phyloP scores from a whole-genome alignment of 2,888 invertebrate species.

The Tryphoninae sp. region DNA sequence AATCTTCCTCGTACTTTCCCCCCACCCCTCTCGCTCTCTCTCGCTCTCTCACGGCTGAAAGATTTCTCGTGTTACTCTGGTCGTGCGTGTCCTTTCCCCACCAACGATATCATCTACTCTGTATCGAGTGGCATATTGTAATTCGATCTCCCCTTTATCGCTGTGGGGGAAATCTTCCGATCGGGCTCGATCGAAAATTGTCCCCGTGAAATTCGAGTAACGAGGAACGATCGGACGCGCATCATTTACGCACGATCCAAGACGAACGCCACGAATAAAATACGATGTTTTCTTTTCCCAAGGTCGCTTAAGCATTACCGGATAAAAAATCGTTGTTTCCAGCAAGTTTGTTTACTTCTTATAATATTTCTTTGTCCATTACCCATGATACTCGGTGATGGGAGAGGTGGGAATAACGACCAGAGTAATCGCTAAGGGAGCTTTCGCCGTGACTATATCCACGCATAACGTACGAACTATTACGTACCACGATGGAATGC shows the following conservation, averaged over 20 bases:
- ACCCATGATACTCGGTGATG: too few species aligned
- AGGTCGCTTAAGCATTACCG: neutral
- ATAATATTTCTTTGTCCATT: neutral
- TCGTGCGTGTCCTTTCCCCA: constrained; percentile 7
- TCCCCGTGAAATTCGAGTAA: constrained; percentile 48
- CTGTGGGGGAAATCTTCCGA: constrained; percentile 39
- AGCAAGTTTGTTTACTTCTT: neutral
- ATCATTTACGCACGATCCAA: neutral
- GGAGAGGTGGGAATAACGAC: neutral
- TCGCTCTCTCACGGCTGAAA: constrained; percentile 67
- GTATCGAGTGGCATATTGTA: constrained; percentile 57
- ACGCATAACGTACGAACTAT: constrained; percentile 12
- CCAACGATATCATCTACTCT: constrained; percentile 51
- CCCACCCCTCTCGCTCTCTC: neutral
- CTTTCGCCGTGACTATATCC: constrained; percentile 13
- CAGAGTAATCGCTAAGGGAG: constrained; percentile 40
- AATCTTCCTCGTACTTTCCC: constrained; percentile 49
- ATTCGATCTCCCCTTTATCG: constrained; percentile 61
- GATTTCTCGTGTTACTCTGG: constrained; percentile 61
- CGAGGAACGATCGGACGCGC: constrained; percentile 5
- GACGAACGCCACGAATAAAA: constrained; percentile 13
- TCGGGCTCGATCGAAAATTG: constrained; percentile 25
- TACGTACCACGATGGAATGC: constrained; percentile 56
- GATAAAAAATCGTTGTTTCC: neutral
- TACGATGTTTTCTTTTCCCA: neutral